Conservation (phyloP, 2,797 vertebrate species). For the Cyclura pinguis region DNA sequence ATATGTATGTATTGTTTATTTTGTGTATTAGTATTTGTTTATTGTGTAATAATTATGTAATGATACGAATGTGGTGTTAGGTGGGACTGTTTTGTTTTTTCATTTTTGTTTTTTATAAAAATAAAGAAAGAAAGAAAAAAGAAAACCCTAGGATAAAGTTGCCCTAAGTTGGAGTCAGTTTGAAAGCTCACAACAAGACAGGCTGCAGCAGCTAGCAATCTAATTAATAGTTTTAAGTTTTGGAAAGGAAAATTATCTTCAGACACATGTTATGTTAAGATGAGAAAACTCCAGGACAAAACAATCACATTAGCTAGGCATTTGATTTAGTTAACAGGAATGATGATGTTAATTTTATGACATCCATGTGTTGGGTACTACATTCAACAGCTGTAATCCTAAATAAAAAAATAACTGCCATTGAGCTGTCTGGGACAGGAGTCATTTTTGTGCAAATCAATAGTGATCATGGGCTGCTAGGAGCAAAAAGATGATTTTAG, state of each 20-base stretch:
- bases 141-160: no score
- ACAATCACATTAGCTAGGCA: not conserved
- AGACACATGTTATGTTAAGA: not conserved
- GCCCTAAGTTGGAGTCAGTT: no score
- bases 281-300: not conserved
- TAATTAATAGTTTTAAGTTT: slow-evolving; percentile 7
- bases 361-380: not conserved
- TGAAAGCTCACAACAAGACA: no score
- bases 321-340: not conserved
- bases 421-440: not conserved
- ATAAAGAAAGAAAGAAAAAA: no score
- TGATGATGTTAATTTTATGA: not conserved
- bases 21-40: no score
- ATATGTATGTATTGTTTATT: no score
- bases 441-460: slow-evolving; percentile 7
- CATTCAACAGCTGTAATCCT: not conserved
- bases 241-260: not conserved
- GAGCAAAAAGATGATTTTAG: not conserved
- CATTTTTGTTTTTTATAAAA: no score
- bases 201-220: no score
- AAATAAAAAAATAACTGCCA: not conserved
- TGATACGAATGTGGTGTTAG: no score
- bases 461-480: not conserved
- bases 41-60: no score
- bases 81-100: no score